Base-by-base conservation (phyloP, 2,113 vertebrate species). In the Eurystomus gularis region DNA sequence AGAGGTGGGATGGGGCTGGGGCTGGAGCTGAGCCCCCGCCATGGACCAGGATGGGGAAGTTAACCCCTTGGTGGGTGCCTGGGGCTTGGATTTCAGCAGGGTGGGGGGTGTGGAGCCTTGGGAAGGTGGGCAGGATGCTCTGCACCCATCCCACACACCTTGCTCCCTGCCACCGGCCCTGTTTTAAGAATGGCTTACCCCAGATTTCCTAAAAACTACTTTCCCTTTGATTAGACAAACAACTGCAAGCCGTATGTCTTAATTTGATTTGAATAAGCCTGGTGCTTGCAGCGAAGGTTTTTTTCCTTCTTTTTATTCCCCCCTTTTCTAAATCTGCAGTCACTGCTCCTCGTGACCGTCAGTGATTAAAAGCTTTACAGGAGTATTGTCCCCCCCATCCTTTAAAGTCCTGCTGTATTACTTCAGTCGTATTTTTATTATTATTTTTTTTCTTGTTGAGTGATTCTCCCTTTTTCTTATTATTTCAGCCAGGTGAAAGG, bases 241-340 rank as follows among this genome's bases (percentile, higher is more conserved):
- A 89, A 79, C 80, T 76, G 90, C 94, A 92, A 96, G 88, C 94
- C 13, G 2, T 78, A 21, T 3, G 8, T 82, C 84, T 92, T 97
- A 85, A 96, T 91, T 95, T 97, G 80, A 91, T 96, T 94, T 91
- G 65, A 87, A 87, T 94, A 95, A 93, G 80, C 92, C 94, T 86
- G 60, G 49, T 9, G 8, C 86, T 93, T 84, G 72, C 80, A 9
- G 35, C 68, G 81, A 87, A 89, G 64, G 51, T 84, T 84, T 66
- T 94, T 52, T 68, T 17, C 55, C 23, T 84, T 31, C 19, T 9
- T 87, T 93, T 89, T 84, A 52, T 93, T 80, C 40, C n/a, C 57
- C 21, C 28, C 7, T 62, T 84, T 60, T 31, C 25, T 54, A 84
- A 93, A 92, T 91, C 94, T 1, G 8, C 86, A 92, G 77, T 88